Evolutionary conservation across 2,113 vertebrate species (phyloP).

Genomic region (Brachyhypopomus gauderio): DNA sequence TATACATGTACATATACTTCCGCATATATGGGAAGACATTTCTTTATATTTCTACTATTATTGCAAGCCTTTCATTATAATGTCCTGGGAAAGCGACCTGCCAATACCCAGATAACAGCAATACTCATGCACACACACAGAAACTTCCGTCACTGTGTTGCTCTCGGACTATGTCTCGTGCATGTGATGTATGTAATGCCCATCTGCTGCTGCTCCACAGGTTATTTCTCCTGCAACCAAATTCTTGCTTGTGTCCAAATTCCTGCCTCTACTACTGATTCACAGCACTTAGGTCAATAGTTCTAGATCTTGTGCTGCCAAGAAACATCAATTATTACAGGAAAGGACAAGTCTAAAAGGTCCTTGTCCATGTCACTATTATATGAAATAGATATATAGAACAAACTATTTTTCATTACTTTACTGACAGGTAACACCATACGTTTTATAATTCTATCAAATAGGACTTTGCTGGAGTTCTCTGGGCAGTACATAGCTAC

Average conservation of each 20-base stretch:
- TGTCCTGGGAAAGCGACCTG: background rate
- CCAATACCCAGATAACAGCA: background rate
- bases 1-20: no score
- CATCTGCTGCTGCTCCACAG: conserved; percentile 4
- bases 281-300: background rate
- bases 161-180: background rate
- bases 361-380: no score
- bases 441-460: no score
- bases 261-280: background rate
- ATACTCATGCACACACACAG: background rate
- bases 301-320: background rate
- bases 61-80: background rate
- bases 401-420: no score
- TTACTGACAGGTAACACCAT: no score
- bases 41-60: no score
- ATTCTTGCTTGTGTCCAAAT: background rate
- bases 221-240: background rate
- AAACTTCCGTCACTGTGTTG: background rate
- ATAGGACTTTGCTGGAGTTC: no score
- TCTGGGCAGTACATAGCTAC: no score
- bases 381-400: no score
- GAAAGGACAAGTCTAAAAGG: background rate
- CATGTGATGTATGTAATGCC: background rate
- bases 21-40: no score
- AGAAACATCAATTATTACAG: background rate